A percentile compares a stretch with the other conserved stretches of the same genome.
Conservation (phyloP, 2,113 vertebrate species). For the Blennius ocellaris region DNA sequence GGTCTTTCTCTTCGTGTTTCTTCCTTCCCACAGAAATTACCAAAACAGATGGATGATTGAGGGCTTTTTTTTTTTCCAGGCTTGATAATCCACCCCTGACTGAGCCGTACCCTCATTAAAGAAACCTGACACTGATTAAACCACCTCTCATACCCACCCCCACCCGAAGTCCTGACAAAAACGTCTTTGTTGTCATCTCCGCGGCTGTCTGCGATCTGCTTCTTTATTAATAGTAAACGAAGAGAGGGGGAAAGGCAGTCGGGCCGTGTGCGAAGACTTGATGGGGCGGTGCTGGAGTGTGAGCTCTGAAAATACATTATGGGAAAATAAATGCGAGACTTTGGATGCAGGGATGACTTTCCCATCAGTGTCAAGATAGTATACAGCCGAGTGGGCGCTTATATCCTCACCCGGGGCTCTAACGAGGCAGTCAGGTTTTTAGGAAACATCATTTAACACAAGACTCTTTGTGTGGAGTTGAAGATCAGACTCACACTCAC, state of each 20-base stretch:
- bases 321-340: neutral
- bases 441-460: conserved; percentile 10
- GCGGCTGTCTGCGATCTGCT: neutral
- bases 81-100: conserved; percentile 46
- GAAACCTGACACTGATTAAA: conserved; percentile 50
- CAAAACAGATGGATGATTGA: conserved; percentile 39
- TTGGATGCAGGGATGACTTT: conserved; percentile 2
- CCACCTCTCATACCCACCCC: neutral
- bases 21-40: neutral
- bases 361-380: neutral
- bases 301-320: neutral
- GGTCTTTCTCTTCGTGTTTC: neutral
- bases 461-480: no score
- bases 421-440: conserved; percentile 5
- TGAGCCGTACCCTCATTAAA: conserved; percentile 51
- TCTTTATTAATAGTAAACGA: conserved; percentile 19
- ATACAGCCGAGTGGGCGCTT: neutral
- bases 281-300: neutral
- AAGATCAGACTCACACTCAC: neutral
- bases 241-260: neutral
- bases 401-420: neutral
- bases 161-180: conserved; percentile 36
- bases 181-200: conserved; percentile 43
- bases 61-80: conserved; percentile 16
- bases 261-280: neutral